Conservation (phyloP, 2,113 vertebrate genomes). For the Gorsachius goisagi region DNA sequence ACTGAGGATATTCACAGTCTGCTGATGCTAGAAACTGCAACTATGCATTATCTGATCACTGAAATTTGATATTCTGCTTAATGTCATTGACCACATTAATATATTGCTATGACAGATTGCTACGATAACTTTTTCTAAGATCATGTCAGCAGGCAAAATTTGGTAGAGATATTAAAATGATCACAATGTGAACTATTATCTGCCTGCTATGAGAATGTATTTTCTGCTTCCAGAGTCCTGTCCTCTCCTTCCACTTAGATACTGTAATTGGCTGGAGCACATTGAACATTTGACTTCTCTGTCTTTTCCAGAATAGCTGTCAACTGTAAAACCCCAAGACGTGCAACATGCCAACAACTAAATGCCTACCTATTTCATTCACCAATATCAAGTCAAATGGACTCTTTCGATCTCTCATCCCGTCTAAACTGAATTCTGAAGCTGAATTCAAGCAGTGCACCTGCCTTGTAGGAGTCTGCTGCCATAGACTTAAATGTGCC, state of each 20-base stretch:
- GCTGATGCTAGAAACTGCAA: not conserved
- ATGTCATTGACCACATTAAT: not conserved
- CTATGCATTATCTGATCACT: not conserved
- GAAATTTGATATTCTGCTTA: not conserved
- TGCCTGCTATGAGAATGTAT: not conserved
- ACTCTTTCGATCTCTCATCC: not conserved
- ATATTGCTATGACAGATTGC: not conserved
- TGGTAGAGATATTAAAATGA: not conserved
- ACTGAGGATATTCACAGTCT: not conserved
- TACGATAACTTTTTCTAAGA: not conserved
- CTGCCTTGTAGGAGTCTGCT: not conserved
- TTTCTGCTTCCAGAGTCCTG: not conserved
- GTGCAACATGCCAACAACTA: not conserved
- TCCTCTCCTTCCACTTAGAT: not conserved
- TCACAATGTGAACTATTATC: not conserved
- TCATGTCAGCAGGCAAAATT: not conserved
- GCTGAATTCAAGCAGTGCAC: not conserved
- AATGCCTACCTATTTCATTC: not conserved
- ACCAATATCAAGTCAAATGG: not conserved
- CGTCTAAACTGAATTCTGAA: not conserved
- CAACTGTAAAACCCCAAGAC: not conserved
- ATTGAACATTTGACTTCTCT: not conserved
- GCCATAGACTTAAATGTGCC: not conserved
- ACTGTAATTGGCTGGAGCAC: not conserved
- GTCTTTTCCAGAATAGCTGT: not conserved